Conservation (phyloP, 2,888 invertebrate genomes). For the Calameuta idolon region DNA sequence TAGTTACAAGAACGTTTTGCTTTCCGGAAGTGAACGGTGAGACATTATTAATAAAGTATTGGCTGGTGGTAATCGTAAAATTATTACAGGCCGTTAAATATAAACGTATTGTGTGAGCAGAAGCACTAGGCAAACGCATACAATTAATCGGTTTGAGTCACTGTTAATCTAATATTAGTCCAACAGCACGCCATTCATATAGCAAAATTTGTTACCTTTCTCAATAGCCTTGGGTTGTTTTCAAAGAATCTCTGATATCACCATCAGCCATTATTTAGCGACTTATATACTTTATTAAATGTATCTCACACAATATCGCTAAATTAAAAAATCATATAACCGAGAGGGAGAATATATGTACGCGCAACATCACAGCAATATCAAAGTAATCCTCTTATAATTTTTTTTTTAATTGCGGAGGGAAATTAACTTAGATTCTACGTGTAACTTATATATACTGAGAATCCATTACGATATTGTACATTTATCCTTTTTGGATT, state of each 20-base stretch:
- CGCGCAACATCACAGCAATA: constrained; percentile 20
- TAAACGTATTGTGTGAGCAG: constrained; percentile 27
- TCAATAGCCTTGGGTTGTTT: constrained; percentile 11
- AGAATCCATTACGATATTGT: constrained; percentile 23
- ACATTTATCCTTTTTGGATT: constrained; percentile 33
- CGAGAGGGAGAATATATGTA: constrained; percentile 13
- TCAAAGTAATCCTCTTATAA: constrained; percentile 10
- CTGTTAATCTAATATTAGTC: constrained; percentile 55
- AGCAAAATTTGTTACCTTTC: constrained; percentile 52
- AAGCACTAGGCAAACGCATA: constrained; percentile 50
- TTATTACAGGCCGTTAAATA: constrained; percentile 30
- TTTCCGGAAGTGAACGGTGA: constrained; percentile 33
- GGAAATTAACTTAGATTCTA: not conserved
- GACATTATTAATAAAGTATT: constrained; percentile 39
- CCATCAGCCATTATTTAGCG: constrained; percentile 55
- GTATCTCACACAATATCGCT: constrained; percentile 56
- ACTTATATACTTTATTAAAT: constrained; percentile 52
- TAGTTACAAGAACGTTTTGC: constrained; percentile 2
- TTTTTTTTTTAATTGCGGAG: constrained; percentile 22
- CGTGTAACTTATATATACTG: not conserved
- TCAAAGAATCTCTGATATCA: constrained; percentile 36
- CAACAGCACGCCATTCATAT: constrained; percentile 52
- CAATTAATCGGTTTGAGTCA: constrained; percentile 48
- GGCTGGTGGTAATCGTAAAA: constrained; percentile 40
- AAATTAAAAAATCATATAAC: constrained; percentile 25